Evolutionary conservation across 1,140 invertebrate genomes (phyloP).

Genomic region (Ceratina australensis): DNA sequence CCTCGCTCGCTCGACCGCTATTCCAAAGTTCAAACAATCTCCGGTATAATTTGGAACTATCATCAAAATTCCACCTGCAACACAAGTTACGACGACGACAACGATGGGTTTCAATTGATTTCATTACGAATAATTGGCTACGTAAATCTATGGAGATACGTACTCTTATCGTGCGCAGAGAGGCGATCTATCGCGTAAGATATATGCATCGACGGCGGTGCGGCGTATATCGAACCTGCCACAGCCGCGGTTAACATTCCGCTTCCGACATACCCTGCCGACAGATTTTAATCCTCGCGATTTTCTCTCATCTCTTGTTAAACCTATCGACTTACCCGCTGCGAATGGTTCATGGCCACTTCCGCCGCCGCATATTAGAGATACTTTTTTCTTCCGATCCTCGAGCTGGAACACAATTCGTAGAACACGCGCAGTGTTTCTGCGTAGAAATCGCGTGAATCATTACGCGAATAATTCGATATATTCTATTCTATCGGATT

Average conservation of each 20-base stretch:
- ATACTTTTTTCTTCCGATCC: constrained; percentile 81
- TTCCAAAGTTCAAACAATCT: constrained; percentile 92
- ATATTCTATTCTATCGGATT: too few relatives aligned
- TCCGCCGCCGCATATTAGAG: constrained; percentile 89
- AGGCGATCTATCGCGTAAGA: constrained; percentile 84
- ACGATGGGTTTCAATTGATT: background rate
- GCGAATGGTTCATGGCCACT: constrained; percentile 93
- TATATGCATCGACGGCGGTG: constrained; percentile 86
- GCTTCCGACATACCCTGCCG: constrained; percentile 87
- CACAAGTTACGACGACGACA: background rate
- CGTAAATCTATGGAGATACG: background rate
- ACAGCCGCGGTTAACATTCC: constrained; percentile 89
- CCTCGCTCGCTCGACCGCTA: constrained; percentile 87
- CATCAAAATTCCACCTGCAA: constrained; percentile 85
- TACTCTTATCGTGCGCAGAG: constrained; percentile 80
- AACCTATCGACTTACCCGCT: constrained; percentile 79
- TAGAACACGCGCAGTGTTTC: background rate
- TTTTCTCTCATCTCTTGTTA: background rate
- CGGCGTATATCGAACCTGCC: constrained; percentile 88
- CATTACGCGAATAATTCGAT: too few relatives aligned
- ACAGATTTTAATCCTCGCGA: background rate
- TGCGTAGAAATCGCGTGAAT: too few relatives aligned
- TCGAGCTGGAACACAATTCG: constrained; percentile 75
- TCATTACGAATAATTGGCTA: background rate
- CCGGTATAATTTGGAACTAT: constrained; percentile 93